Evolutionary conservation across 2,113 vertebrate species (phyloP).

Genomic region (Heteronetta atricapilla): DNA sequence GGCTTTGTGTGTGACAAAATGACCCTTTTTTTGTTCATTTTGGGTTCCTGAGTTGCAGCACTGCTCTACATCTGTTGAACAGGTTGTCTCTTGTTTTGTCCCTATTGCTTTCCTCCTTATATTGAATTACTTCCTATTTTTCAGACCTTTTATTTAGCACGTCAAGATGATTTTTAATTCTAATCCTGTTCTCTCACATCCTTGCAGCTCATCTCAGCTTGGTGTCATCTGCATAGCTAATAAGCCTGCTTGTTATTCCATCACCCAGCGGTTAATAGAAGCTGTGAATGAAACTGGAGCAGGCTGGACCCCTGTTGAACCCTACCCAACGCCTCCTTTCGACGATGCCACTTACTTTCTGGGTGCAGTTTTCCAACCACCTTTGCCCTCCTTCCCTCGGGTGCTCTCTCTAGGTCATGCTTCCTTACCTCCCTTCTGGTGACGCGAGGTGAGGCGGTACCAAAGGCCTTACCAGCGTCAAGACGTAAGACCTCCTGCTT

Average conservation of each 20-base stretch:
- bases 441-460: not conserved
- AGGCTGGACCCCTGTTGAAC: not conserved
- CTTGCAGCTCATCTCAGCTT: not conserved
- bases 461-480: not conserved
- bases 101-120: not conserved
- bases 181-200: not conserved
- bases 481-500: not conserved
- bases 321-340: not conserved
- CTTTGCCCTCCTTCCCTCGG: not conserved
- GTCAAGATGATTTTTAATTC: not conserved
- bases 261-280: not conserved
- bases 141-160: not conserved
- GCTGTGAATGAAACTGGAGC: not conserved
- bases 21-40: slow-evolving; percentile 1
- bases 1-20: not conserved
- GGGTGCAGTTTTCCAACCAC: not conserved
- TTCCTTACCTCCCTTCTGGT: not conserved
- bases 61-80: slow-evolving; percentile 9
- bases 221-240: not conserved
- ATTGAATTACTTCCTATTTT: not conserved
- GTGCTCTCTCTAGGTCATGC: not conserved
- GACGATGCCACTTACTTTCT: not conserved
- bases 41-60: not conserved
- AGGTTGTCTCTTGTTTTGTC: not conserved
- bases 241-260: not conserved